phyloP scores from a whole-genome alignment of 2,113 vertebrate species.

The Equus quagga region DNA sequence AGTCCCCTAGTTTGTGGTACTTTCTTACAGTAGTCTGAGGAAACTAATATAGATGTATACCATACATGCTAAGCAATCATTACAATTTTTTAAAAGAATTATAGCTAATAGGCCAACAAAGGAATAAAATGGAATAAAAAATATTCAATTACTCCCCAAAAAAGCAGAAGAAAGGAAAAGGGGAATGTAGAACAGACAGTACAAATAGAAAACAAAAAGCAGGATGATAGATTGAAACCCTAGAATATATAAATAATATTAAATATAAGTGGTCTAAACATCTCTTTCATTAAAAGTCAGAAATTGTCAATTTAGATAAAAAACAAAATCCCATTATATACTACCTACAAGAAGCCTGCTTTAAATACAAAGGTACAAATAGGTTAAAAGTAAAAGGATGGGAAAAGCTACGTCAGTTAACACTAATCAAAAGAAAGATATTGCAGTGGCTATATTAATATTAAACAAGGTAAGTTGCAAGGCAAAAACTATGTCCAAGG shows the following conservation, averaged over 20 bases:
- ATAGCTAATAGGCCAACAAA: background rate
- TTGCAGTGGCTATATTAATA: background rate
- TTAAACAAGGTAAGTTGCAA: background rate
- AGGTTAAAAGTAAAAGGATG: background rate
- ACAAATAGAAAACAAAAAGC: constrained; percentile 8
- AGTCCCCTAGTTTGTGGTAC: background rate
- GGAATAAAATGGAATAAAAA: background rate
- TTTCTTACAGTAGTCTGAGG: background rate
- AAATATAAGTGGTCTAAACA: background rate
- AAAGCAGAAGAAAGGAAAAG: background rate
- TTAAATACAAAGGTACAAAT: background rate
- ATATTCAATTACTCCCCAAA: background rate
- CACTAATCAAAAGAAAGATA: background rate
- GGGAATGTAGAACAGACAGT: background rate
- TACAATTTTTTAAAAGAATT: background rate
- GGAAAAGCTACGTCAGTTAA: background rate
- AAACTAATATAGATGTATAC: background rate
- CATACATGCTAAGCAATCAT: background rate
- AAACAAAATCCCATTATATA: background rate
- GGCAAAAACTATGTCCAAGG: background rate
- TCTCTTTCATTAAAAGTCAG: background rate
- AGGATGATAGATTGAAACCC: background rate
- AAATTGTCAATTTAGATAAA: background rate
- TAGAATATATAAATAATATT: constrained; percentile 14
- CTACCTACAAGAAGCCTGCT: background rate